Evolutionary conservation across 2,797 vertebrate genomes (phyloP).

Genomic region (Oryzias sinensis): DNA sequence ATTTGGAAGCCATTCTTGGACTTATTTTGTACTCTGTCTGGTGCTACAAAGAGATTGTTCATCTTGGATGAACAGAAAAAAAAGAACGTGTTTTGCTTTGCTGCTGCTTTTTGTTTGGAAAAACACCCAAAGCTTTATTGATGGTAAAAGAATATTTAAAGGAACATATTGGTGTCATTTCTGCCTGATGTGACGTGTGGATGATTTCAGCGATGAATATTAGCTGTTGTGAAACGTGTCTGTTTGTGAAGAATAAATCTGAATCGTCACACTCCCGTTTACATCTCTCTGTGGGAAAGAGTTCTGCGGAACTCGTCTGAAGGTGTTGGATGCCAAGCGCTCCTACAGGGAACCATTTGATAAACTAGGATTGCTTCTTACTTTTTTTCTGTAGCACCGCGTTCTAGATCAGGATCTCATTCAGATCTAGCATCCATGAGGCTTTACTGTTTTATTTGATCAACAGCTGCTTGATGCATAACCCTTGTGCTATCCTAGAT

Average conservation of each 20-base stretch:
- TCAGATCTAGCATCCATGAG: too few species aligned
- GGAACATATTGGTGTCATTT: conserved; percentile 41
- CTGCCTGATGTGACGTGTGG: conserved; percentile 26
- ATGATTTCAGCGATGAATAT: conserved; percentile 32
- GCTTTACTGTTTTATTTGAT: too few species aligned
- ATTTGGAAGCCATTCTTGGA: conserved; percentile 24
- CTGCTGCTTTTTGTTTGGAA: conserved; percentile 50
- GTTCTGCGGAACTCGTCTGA: background rate
- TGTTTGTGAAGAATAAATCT: background rate
- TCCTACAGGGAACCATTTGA: too few species aligned
- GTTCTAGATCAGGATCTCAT: too few species aligned
- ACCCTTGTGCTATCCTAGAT: too few species aligned
- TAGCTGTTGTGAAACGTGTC: conserved; percentile 44
- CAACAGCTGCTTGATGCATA: too few species aligned
- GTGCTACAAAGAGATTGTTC: conserved; percentile 70
- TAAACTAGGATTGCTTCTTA: too few species aligned
- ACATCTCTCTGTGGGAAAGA: background rate
- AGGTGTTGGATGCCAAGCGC: background rate
- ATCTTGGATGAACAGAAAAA: conserved; percentile 35
- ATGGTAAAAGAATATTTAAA: conserved; percentile 18
- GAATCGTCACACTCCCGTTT: background rate
- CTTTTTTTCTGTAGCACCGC: too few species aligned
- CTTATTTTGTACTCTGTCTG: conserved; percentile 63
- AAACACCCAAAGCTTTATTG: conserved; percentile 38
- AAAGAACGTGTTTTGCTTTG: conserved; percentile 29